phyloP scores from a whole-genome alignment of 2,113 vertebrate genomes.

The Melanerpes aurifrons region DNA sequence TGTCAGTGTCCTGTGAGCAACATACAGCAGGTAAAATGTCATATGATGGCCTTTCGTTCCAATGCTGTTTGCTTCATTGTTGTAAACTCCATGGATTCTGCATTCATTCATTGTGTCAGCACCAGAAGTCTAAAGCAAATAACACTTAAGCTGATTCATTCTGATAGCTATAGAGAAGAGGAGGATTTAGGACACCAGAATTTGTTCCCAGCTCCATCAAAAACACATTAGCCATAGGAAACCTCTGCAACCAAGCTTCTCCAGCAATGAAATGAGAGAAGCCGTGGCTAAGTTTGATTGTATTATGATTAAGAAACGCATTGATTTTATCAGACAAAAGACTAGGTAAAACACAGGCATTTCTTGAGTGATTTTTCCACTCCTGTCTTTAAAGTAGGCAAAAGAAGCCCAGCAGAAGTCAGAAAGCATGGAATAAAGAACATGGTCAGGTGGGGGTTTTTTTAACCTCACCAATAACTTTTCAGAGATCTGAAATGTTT shows the following conservation, averaged over 20 bases:
- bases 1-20: constrained; percentile 31
- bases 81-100: background rate
- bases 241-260: background rate
- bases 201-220: background rate
- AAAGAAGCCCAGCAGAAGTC: background rate
- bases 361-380: background rate
- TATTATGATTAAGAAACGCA: background rate
- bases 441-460: background rate
- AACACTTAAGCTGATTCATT: background rate
- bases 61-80: background rate
- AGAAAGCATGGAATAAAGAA: background rate
- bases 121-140: background rate
- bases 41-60: background rate
- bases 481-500: background rate
- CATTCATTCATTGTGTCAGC: background rate
- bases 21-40: constrained; percentile 13
- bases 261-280: background rate
- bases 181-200: background rate
- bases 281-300: background rate
- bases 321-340: background rate
- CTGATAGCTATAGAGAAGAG: background rate
- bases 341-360: background rate
- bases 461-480: background rate
- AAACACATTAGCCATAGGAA: background rate
- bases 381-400: background rate